Percentiles rank a stretch among this genome's conserved stretches.
These are phyloP conservation scores for Kryptolebias marmoratus DNA, from an alignment of 2,113 vertebrate genomes.

Conservation along the genomic window DNA sequence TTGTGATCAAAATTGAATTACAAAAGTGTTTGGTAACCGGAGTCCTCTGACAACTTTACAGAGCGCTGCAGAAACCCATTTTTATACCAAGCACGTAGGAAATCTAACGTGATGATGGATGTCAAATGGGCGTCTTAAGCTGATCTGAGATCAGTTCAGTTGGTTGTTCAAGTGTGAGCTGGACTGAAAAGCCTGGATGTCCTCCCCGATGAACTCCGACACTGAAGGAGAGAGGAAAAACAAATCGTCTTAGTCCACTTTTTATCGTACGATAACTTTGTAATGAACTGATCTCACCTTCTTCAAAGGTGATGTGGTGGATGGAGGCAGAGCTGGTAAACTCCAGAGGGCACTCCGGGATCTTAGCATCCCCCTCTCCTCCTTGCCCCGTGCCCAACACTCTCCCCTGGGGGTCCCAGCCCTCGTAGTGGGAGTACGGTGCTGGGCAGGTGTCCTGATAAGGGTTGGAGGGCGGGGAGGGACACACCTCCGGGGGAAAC, in stretches of 20 bases:
- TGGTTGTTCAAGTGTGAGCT: slow-evolving; percentile 74
- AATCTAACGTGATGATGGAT: slow-evolving; percentile 46
- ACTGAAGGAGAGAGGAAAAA: slow-evolving; percentile 62
- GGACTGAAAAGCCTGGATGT: slow-evolving; percentile 78
- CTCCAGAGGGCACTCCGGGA: slow-evolving; percentile 75
- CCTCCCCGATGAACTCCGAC: slow-evolving; percentile 83
- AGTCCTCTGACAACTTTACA: slow-evolving; percentile 37
- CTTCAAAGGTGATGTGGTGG: slow-evolving; percentile 84
- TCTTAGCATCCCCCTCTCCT: slow-evolving; percentile 67
- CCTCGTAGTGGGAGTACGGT: slow-evolving; percentile 75
- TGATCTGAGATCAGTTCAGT: slow-evolving; percentile 68
- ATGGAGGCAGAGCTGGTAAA: slow-evolving; percentile 75
- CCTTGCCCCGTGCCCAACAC: slow-evolving; percentile 39
- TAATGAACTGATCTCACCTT: slow-evolving; percentile 66
- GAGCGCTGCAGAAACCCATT: slow-evolving; percentile 47
- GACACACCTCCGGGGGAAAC: slow-evolving; percentile 75
- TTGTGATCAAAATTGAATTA: slow-evolving; percentile 69
- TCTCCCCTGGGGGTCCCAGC: slow-evolving; percentile 74
- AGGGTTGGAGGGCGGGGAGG: slow-evolving; percentile 71
- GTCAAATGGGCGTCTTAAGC: slow-evolving; percentile 22
- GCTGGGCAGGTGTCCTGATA: slow-evolving; percentile 77
- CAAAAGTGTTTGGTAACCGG: slow-evolving; percentile 56
- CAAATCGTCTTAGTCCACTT: not conserved
- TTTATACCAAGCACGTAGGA: slow-evolving; percentile 52
- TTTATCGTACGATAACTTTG: not conserved